Evolutionary conservation across 2,113 vertebrate species (phyloP), one percentile per base, ranked within the genome.

Genomic region (Ceyx melanurus): DNA sequence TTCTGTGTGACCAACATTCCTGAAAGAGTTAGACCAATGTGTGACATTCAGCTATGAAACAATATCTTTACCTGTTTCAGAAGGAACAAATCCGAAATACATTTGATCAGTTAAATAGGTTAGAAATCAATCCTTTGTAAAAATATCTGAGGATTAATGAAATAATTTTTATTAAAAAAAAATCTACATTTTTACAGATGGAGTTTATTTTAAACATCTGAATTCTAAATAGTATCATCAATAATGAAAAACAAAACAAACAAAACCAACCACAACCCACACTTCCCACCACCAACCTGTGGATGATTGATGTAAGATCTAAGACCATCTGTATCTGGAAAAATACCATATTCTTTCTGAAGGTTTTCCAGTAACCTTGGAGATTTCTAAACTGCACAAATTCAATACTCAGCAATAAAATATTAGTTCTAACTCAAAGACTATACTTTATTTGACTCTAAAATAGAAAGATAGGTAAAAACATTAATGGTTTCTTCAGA

Each of bases 401-500:
- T 7, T 11, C 16, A 50, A 50, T 48, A 66, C 21, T 61, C 29
- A 87, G 60, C n/a, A 80, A 80, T 40, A 72, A 91, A 87, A 89
- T 64, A 15, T 3, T 11, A 3, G 6, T 67, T 72, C 25, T 89
- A 53, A 79, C 48, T 85, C 85, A 65, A 75, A 82, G 18, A 5
- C 22, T 85, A 2, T 40, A 43, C 16, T 82, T 67, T 72, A 10
- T 74, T 74, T 91, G 33, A 84, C 28, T 76, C 54, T 61, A 82
- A 67, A 89, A 82, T 21, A 82, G n/a, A 82, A 87, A 82, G 71
- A 56, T 6, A 88, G n/a, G 86, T 61, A 26, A 82, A 90, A 90
- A 80, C 16, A 73, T 21, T 73, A 6, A 65, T 28, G 14, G 16
- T 67, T 85, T 90, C 53, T 62, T 58, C 76, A 80, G 25, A 82